Evolutionary conservation across 2,113 vertebrate species (phyloP).

Genomic region (Dicerorhinus sumatrensis): DNA sequence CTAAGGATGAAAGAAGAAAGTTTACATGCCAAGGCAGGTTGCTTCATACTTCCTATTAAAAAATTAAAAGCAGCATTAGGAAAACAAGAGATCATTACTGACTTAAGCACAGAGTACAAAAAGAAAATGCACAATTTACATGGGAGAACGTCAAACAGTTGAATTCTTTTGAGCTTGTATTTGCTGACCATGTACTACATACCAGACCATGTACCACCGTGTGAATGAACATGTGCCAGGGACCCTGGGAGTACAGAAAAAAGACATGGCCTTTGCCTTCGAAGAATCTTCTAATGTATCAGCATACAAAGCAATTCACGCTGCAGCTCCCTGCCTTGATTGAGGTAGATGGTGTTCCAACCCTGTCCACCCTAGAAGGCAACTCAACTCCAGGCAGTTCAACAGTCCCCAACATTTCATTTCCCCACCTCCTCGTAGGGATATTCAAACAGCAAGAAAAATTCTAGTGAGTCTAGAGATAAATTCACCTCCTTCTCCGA

Average conservation of each 20-base stretch:
- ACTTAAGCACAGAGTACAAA: conserved; percentile 18
- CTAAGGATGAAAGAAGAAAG: conserved; percentile 8
- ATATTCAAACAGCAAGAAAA: background rate
- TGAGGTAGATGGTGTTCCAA: background rate
- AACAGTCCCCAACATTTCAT: background rate
- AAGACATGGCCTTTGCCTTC: background rate
- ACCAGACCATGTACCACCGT: background rate
- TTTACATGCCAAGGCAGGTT: conserved; percentile 48
- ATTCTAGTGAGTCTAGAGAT: background rate
- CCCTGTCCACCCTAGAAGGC: background rate
- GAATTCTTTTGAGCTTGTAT: conserved; percentile 18
- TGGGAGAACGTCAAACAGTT: background rate
- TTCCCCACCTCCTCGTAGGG: background rate
- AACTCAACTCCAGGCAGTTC: background rate
- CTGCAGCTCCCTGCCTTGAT: background rate
- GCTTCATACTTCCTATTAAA: conserved; percentile 27
- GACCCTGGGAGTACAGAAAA: background rate
- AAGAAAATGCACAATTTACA: background rate
- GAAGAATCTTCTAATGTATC: background rate
- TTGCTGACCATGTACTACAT: background rate
- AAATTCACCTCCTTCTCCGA: background rate
- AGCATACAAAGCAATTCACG: background rate
- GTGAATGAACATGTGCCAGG: background rate
- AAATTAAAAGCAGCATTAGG: conserved; percentile 54
- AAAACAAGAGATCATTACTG: conserved; percentile 27